Conservation (phyloP, 2,113 vertebrate genomes). For the Phylloscopus trochiloides region DNA sequence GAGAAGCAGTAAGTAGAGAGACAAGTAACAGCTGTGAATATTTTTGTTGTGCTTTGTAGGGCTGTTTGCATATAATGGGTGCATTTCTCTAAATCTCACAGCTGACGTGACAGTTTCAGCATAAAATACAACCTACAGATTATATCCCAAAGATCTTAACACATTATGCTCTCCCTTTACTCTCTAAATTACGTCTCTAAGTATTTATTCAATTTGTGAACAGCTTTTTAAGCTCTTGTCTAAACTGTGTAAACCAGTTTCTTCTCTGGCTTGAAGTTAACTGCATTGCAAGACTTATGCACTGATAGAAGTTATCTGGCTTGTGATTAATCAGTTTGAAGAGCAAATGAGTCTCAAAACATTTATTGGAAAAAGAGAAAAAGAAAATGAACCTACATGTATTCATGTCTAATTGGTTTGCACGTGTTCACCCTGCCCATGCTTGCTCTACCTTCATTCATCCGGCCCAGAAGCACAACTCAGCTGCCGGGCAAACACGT, state of each 20-base stretch:
- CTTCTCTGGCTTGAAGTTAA: background rate
- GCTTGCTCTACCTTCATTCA: conserved; percentile 20
- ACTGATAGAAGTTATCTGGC: background rate
- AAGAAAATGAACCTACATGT: background rate
- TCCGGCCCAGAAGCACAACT: background rate
- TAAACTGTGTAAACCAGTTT: background rate
- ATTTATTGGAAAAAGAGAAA: background rate
- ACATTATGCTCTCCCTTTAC: background rate
- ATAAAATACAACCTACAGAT: background rate
- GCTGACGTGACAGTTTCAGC: background rate
- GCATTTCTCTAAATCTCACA: background rate
- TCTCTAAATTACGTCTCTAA: background rate
- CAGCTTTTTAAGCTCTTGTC: background rate
- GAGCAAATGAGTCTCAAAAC: background rate
- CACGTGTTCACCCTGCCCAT: background rate
- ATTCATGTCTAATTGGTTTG: background rate
- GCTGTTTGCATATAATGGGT: background rate
- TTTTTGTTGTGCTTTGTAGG: background rate
- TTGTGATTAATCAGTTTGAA: background rate
- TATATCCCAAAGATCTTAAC: background rate
- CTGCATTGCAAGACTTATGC: background rate
- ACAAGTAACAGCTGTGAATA: conserved; percentile 6
- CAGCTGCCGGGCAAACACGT: background rate
- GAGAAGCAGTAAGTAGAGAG: background rate
- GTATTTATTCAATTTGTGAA: background rate